Conservation (phyloP, 2,888 invertebrate genomes). For the Lypha dubia region DNA sequence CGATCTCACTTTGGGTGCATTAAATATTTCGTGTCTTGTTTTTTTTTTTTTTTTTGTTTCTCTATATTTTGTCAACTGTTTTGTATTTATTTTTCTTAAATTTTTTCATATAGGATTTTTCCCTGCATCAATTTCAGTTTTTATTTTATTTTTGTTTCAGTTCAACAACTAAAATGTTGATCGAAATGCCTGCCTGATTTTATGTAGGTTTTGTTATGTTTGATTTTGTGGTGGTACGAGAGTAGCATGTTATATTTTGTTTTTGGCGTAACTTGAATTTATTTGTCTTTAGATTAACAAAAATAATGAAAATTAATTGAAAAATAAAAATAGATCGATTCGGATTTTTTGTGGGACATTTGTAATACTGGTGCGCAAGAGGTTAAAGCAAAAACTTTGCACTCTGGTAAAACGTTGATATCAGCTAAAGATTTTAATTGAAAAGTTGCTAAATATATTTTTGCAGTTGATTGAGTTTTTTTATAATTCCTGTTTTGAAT, state of each 20-base stretch:
- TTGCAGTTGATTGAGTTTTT: not conserved
- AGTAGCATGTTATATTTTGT: constrained; percentile 36
- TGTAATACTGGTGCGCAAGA: not conserved
- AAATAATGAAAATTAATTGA: constrained; percentile 4
- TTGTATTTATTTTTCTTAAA: not conserved
- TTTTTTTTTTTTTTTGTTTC: constrained; percentile 29
- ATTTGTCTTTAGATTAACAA: constrained; percentile 35
- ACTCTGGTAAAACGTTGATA: not conserved
- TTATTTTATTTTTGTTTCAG: not conserved
- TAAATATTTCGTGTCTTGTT: constrained; percentile 46
- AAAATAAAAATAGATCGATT: constrained; percentile 11
- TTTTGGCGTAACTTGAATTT: constrained; percentile 43
- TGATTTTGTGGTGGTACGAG: constrained; percentile 15
- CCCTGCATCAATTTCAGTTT: constrained; percentile 8
- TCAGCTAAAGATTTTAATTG: not conserved
- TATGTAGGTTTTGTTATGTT: constrained; percentile 57
- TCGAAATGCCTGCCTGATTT: constrained; percentile 35
- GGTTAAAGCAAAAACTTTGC: not conserved
- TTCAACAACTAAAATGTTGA: constrained; percentile 42
- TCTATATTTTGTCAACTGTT: constrained; percentile 51
- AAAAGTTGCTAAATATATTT: not conserved
- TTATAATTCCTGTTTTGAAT: not conserved
- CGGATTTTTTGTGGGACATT: not conserved
- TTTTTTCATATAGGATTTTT: constrained; percentile 12
- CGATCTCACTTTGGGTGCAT: constrained; percentile 34